Percentiles rank a stretch among this genome's conserved stretches.
Conservation (phyloP, 37 sponge, comb jelly and placozoan species). For the Hexactinellida sp. region DNA sequence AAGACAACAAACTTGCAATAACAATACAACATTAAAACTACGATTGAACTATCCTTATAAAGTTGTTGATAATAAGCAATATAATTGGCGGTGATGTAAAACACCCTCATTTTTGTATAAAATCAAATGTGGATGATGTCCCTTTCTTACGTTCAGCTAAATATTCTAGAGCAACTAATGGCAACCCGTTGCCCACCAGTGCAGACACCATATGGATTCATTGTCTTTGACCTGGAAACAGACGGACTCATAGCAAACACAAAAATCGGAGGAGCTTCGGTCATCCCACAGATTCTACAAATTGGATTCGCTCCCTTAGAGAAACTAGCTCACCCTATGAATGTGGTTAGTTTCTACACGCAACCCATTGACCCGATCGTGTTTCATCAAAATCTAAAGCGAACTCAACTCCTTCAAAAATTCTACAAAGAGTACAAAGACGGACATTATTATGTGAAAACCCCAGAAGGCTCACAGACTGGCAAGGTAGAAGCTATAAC, state of each 20-base stretch:
- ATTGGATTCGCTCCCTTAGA: slow-evolving; percentile 16
- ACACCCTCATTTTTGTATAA: too few species aligned
- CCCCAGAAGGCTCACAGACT: background rate
- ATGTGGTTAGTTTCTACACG: background rate
- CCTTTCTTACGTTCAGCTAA: too few species aligned
- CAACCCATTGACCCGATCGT: background rate
- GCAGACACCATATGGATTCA: background rate
- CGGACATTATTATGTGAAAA: background rate
- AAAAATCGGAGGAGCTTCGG: background rate
- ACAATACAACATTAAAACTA: too few species aligned
- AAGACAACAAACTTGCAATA: too few species aligned
- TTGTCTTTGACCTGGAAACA: slow-evolving; percentile 5
- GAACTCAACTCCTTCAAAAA: background rate
- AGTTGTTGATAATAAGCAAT: too few species aligned
- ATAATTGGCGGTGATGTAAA: too few species aligned
- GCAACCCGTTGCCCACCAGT: background rate
- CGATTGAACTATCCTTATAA: too few species aligned
- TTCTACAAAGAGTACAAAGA: background rate
- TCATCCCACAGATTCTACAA: background rate
- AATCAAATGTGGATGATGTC: too few species aligned
- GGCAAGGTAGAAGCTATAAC: background rate
- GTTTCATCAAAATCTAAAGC: background rate
- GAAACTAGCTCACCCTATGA: background rate
- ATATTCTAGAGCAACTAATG: too few species aligned
- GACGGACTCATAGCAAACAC: background rate